Evolutionary conservation across 2,113 vertebrate genomes (phyloP).

Genomic region (Oncorhynchus clarkii): DNA sequence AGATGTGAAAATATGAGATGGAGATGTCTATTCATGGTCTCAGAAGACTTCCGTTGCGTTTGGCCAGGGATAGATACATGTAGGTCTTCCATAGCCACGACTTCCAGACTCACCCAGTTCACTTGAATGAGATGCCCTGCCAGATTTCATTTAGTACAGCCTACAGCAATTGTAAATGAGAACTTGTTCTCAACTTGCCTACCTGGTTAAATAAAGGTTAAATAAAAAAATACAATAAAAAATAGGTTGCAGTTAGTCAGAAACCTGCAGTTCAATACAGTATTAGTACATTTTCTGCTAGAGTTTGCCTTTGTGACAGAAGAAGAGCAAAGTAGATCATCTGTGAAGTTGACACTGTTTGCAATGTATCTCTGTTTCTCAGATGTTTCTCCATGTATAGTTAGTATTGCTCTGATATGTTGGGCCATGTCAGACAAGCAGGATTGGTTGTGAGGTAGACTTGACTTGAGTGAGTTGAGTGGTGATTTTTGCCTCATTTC

Average conservation of each 20-base stretch:
- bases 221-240: too few relatives aligned
- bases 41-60: slow-evolving; percentile 33
- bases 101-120: slow-evolving; percentile 44
- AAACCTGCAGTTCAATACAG: background rate
- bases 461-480: background rate
- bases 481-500: background rate
- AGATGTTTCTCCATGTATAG: slow-evolving; percentile 60
- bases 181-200: too few relatives aligned
- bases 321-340: slow-evolving; percentile 23
- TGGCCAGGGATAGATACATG: slow-evolving; percentile 32
- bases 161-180: background rate
- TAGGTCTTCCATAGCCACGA: slow-evolving; percentile 53
- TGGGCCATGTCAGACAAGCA: too few relatives aligned
- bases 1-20: slow-evolving; percentile 34
- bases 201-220: too few relatives aligned
- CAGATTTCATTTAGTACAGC: background rate
- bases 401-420: background rate
- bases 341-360: slow-evolving; percentile 34
- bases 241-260: slow-evolving; percentile 19
- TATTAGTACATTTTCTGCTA: background rate
- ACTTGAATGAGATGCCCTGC: background rate
- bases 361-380: slow-evolving; percentile 40
- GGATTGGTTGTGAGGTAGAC: background rate
- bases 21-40: background rate
- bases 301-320: slow-evolving; percentile 41